These are phyloP conservation scores for Malaclemys terrapin DNA, from an alignment of 2,113 vertebrate genomes.

Conservation along the genomic window DNA sequence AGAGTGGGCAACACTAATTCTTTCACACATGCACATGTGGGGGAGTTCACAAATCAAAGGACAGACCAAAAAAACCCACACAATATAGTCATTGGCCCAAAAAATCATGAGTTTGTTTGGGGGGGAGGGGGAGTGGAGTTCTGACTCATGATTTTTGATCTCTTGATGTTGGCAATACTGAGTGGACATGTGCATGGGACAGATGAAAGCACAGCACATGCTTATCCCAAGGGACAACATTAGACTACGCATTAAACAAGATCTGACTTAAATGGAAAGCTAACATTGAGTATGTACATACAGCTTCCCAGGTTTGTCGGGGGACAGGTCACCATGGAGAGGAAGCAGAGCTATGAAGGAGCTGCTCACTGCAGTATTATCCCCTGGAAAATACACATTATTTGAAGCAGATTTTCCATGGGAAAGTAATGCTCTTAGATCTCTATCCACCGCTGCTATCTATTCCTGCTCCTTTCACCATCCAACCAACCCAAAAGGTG, in stretches of 20 bases:
- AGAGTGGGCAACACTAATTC: not conserved
- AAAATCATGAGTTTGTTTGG: not conserved
- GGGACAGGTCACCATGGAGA: not conserved
- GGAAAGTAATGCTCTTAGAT: not conserved
- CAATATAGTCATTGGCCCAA: not conserved
- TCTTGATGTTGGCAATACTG: not conserved
- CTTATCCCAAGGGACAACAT: not conserved
- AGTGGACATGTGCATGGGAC: not conserved
- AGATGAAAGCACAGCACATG: not conserved
- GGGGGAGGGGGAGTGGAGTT: fast-evolving
- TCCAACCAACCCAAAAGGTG: fast-evolving
- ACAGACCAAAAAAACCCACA: not conserved
- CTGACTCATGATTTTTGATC: not conserved
- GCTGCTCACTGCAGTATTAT: not conserved
- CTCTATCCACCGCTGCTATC: not conserved
- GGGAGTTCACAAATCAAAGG: not conserved
- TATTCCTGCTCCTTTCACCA: not conserved
- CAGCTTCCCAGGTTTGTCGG: not conserved
- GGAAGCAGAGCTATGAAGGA: not conserved
- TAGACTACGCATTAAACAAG: not conserved
- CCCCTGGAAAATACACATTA: not conserved
- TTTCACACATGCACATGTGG: not conserved
- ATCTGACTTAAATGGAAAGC: not conserved
- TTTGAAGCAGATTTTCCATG: not conserved
- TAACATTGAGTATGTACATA: fast-evolving